These are phyloP conservation scores for Tetrax tetrax DNA, from an alignment of 2,113 vertebrate genomes.

Conservation along the genomic window DNA sequence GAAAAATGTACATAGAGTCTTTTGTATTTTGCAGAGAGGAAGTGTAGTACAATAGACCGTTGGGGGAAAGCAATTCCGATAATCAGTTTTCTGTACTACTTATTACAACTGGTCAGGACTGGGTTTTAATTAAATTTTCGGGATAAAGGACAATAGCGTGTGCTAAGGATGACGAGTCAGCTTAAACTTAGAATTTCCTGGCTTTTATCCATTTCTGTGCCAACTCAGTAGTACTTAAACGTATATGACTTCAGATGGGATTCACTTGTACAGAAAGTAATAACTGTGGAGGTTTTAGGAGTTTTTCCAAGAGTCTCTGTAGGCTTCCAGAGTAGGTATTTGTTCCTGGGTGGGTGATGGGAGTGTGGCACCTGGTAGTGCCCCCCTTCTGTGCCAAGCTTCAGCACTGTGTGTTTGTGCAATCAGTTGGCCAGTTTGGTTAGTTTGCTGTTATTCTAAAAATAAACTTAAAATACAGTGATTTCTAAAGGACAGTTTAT, in stretches of 20 bases:
- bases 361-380: neutral
- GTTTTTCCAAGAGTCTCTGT: slow-evolving; percentile 28
- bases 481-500: neutral
- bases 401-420: neutral
- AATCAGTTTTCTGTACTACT: slow-evolving; percentile 76
- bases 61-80: slow-evolving; percentile 72
- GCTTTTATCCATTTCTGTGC: slow-evolving; percentile 66
- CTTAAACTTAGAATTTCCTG: slow-evolving; percentile 76
- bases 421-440: neutral
- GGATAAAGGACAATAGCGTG: slow-evolving; percentile 72
- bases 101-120: slow-evolving; percentile 69
- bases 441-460: neutral
- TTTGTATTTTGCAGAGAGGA: slow-evolving; percentile 69
- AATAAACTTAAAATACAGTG: neutral
- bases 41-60: slow-evolving; percentile 59
- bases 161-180: slow-evolving; percentile 66
- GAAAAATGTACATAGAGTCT: slow-evolving; percentile 67
- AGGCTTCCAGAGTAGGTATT: slow-evolving; percentile 33
- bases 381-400: neutral
- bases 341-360: neutral
- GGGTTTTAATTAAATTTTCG: slow-evolving; percentile 81
- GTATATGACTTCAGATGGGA: slow-evolving; percentile 58
- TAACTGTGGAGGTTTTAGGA: slow-evolving; percentile 48
- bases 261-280: slow-evolving; percentile 60
- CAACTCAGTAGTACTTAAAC: slow-evolving; percentile 66